Evolutionary conservation across 2,888 invertebrate genomes (phyloP).

Genomic region (Leptopilina syphax): DNA sequence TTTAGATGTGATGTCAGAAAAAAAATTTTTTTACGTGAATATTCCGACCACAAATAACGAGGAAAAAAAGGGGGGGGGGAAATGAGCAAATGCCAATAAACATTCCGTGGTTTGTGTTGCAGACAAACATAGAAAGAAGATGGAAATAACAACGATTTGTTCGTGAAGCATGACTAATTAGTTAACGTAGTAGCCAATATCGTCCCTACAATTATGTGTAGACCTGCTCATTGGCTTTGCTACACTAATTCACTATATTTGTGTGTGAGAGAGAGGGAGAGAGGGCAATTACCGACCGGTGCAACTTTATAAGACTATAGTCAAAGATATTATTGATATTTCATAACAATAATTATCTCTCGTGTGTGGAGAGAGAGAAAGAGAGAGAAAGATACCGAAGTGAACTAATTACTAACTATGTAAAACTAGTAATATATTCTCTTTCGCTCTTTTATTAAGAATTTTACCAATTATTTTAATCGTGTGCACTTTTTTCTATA

Average conservation of each 20-base stretch:
- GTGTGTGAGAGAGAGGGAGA: not conserved
- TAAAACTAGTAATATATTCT: not conserved
- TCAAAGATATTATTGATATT: conserved; percentile 39
- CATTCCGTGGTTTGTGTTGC: not conserved
- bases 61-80: no score
- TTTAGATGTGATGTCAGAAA: not conserved
- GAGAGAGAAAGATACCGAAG: not conserved
- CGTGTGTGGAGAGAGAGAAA: not conserved
- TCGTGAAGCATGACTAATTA: conserved; percentile 38
- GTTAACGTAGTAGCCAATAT: conserved; percentile 15
- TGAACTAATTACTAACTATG: conserved; percentile 8
- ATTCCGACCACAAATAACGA: not conserved
- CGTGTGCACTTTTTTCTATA: not conserved
- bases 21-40: not conserved
- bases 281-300: conserved; percentile 1
- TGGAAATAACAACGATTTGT: conserved; percentile 33
- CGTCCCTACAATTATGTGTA: conserved; percentile 17
- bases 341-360: conserved; percentile 37
- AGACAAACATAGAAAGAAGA: conserved; percentile 11
- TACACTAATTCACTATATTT: conserved; percentile 18
- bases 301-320: conserved; percentile 4
- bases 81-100: not conserved
- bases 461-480: conserved; percentile 11
- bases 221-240: conserved; percentile 4
- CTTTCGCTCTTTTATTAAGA: not conserved